These are phyloP conservation scores for Metridium senile DNA, from an alignment of 92 coral and sea anemone species.

Conservation along the genomic window DNA sequence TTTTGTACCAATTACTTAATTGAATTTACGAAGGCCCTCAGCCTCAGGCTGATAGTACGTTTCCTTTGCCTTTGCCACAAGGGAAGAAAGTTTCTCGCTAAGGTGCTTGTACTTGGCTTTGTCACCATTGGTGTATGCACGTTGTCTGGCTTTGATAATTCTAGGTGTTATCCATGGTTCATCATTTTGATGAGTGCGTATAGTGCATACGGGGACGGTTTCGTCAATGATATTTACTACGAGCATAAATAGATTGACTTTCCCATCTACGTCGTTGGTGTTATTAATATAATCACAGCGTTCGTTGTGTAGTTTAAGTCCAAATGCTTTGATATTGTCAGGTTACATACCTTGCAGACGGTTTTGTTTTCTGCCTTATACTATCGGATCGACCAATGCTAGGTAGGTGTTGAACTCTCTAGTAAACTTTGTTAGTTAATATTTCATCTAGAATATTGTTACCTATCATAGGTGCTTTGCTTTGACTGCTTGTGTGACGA, in stretches of 20 bases:
- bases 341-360: conserved; percentile 4
- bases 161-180: conserved; percentile 30
- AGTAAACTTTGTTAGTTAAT: not conserved
- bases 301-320: not conserved
- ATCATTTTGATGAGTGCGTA: conserved; percentile 19
- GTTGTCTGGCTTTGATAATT: conserved; percentile 19
- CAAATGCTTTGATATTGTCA: conserved; percentile 4
- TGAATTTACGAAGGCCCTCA: not conserved
- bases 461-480: too few relatives aligned
- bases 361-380: not conserved
- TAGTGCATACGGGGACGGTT: conserved; percentile 15
- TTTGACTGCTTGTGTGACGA: too few relatives aligned
- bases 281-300: not conserved
- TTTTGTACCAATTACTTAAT: not conserved
- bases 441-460: not conserved
- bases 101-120: conserved; percentile 11
- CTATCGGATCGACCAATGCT: not conserved
- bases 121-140: conserved; percentile 19
- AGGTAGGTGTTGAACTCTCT: not conserved
- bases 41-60: not conserved
- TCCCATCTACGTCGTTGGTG: not conserved
- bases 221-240: not conserved
- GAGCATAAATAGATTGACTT: not conserved
- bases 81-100: conserved; percentile 10
- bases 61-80: conserved; percentile 24